Percentiles rank a stretch among this genome's conserved stretches.
Conservation (phyloP, 2,113 vertebrate genomes). For the Himantopus leucocephalus region DNA sequence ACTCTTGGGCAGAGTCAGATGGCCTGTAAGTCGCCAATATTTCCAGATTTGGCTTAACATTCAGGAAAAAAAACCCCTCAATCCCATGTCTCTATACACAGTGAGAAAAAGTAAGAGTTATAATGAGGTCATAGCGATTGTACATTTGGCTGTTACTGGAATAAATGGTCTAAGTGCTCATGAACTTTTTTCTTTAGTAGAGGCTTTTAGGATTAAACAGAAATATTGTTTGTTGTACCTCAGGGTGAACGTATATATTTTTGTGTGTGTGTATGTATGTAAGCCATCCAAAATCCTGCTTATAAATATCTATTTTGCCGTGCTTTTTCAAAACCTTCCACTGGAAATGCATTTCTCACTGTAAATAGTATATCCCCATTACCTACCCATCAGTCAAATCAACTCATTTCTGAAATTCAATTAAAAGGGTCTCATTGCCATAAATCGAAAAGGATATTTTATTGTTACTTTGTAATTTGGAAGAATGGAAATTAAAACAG, state of each 20-base stretch:
- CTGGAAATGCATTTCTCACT: not conserved
- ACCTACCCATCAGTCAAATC: slow-evolving; percentile 39
- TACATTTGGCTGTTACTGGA: not conserved
- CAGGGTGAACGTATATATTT: not conserved
- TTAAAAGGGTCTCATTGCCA: not conserved
- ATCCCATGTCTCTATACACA: not conserved
- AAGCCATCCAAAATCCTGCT: not conserved
- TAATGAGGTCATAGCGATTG: slow-evolving; percentile 8
- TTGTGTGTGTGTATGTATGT: not conserved
- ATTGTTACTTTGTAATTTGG: slow-evolving; percentile 61
- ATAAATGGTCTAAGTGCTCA: slow-evolving; percentile 1
- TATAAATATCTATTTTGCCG: slow-evolving; percentile 18
- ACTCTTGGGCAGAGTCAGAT: not conserved
- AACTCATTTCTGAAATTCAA: slow-evolving; percentile 21
- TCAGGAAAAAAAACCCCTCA: not conserved
- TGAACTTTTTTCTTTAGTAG: slow-evolving; percentile 17
- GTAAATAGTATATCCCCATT: not conserved
- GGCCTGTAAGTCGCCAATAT: not conserved
- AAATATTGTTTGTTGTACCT: slow-evolving; percentile 32
- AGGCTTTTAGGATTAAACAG: slow-evolving; percentile 41
- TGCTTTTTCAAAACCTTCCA: slow-evolving; percentile 11
- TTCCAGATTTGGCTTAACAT: slow-evolving; percentile 30
- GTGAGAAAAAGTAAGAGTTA: slow-evolving; percentile 20
- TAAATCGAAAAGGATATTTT: slow-evolving; percentile 14
- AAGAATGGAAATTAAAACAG: slow-evolving; percentile 68